Conservation (phyloP, 2,888 invertebrate genomes). For the Sinelater perroti region DNA sequence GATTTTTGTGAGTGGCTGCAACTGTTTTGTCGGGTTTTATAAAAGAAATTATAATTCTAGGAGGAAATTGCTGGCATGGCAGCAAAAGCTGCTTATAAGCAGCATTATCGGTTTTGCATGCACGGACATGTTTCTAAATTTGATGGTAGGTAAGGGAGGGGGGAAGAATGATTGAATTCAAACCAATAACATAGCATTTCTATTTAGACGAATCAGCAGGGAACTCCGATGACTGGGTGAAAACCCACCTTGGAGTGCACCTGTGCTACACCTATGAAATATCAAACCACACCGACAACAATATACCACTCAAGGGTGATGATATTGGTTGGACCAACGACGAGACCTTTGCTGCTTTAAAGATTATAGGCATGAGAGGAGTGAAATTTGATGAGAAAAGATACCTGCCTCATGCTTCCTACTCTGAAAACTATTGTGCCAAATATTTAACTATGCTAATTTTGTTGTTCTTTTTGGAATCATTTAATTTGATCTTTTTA, state of each 20-base stretch:
- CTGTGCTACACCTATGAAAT: constrained; percentile 7
- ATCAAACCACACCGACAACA: background rate
- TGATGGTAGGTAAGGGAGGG: background rate
- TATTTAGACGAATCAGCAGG: constrained; percentile 4
- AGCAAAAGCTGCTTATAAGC: background rate
- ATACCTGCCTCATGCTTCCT: background rate
- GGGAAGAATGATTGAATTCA: too few relatives aligned
- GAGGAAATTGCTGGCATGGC: background rate
- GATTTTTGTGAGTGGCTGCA: background rate
- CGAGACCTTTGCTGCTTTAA: constrained; percentile 8
- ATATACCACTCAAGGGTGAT: too few relatives aligned
- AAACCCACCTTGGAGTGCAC: constrained; percentile 6
- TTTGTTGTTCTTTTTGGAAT: too few relatives aligned
- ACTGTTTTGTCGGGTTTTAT: background rate
- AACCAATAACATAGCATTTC: too few relatives aligned
- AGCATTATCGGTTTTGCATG: background rate
- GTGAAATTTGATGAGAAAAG: background rate
- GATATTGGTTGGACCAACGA: constrained; percentile 3
- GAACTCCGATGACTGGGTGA: constrained; percentile 8
- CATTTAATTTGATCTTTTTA: too few relatives aligned
- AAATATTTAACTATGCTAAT: too few relatives aligned
- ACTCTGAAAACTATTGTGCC: too few relatives aligned
- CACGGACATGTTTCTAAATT: constrained; percentile 8
- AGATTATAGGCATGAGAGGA: background rate
- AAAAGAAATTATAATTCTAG: constrained; percentile 2